phyloP scores from a whole-genome alignment of 2,113 vertebrate genomes.

The Terrapene triunguis region DNA sequence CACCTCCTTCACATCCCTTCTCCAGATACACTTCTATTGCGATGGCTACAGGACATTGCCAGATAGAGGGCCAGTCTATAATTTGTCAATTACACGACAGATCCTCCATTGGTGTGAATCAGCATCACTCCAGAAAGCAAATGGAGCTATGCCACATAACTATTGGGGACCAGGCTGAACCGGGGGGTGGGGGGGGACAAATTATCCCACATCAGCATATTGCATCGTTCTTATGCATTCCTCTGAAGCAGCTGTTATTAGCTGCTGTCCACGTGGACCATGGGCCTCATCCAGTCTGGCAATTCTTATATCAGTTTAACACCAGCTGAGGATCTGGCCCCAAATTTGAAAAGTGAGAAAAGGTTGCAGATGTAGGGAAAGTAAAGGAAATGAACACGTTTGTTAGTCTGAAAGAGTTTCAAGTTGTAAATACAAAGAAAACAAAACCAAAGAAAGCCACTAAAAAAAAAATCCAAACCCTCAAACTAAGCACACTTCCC shows the following conservation, averaged over 20 bases:
- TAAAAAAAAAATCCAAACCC: background rate
- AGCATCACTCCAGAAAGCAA: background rate
- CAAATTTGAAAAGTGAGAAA: background rate
- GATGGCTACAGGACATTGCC: background rate
- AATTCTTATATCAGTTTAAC: background rate
- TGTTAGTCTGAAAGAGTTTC: background rate
- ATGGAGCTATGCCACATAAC: background rate
- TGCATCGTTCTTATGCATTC: background rate
- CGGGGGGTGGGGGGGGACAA: accelerated
- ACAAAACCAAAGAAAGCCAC: background rate
- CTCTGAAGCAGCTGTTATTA: background rate
- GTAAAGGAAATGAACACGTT: background rate
- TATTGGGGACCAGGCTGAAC: background rate
- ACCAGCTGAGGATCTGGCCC: background rate
- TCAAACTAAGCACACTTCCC: background rate
- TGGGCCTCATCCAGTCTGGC: background rate
- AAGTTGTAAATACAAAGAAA: background rate
- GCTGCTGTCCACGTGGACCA: background rate
- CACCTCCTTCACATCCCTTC: background rate
- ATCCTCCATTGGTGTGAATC: background rate
- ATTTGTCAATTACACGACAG: background rate
- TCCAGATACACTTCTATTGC: accelerated
- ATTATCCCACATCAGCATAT: background rate
- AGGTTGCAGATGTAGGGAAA: background rate
- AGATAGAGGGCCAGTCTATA: background rate